Evolutionary conservation across 2,113 vertebrate genomes (phyloP), one percentile per base, ranked within the genome.

Genomic region (Hypocryptadius cinnamomeus): DNA sequence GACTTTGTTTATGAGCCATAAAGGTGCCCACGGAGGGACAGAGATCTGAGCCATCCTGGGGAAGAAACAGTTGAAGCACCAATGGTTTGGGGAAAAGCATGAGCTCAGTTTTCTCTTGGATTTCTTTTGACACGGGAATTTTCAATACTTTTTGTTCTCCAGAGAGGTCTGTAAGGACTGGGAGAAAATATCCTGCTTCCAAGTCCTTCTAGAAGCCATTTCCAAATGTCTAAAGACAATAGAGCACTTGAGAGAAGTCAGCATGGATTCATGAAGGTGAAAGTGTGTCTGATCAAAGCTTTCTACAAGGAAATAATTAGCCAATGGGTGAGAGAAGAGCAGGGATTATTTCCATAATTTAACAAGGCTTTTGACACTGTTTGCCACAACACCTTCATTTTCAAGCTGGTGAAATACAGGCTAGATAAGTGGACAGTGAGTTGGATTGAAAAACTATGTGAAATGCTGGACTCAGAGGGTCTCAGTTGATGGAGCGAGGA

Each of bases 401-500:
- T 65, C 25, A 60, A 73, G 15, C 7, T 65, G 40, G 18, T 45
- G 28, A 69, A 88, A 81, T 27, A 20, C 17, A 70, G 45, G 13
- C 31, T 45, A 37, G 30, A 8, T 18, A 85, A 79, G 8, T 23
- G 25, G 40, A 19, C 8, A 81, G 24, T 27, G 44, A 60, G 6
- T 2, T 80, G 31, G 39, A 15, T 4, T 39, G 39, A 77, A 89
- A 89, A 71, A 60, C 13, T 22, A 8, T 10, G 33, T n/a, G 45
- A 47, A 79, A 6, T 42, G 4, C 20, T 80, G 35, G 28, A 15
- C 19, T 30, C 11, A 24, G 39, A 68, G 4, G 1, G 21, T 80
- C 59, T 33, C 3, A 9, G 1, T 0, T 30, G 51, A 9, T 78
- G 59, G 2, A 11, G 11, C 23, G 53, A 81, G 40, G n/a, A 35